phyloP scores from a whole-genome alignment of 2,113 vertebrate species.

The Hirundichthys speculiger region DNA sequence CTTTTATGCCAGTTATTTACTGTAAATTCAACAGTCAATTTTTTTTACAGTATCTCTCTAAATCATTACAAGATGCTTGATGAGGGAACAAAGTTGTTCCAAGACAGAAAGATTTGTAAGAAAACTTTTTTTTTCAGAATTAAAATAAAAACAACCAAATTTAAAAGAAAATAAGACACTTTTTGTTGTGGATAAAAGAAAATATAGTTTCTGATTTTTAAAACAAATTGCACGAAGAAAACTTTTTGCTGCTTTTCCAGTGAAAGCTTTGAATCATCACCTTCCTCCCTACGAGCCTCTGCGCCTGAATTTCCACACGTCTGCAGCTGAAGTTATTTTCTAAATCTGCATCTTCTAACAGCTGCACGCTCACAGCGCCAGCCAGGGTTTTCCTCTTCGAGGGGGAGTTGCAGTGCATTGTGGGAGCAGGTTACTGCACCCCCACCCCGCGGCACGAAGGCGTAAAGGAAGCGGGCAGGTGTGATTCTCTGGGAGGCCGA shows the following conservation, averaged over 20 bases:
- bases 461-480: conserved; percentile 68
- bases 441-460: conserved; percentile 48
- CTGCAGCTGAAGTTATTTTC: conserved; percentile 51
- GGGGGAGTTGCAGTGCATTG: conserved; percentile 60
- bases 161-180: too few species aligned
- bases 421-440: conserved; percentile 58
- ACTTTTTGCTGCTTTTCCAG: background rate
- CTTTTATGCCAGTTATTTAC: too few species aligned
- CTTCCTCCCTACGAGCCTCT: background rate
- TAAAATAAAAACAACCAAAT: too few species aligned
- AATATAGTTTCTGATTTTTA: too few species aligned
- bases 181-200: too few species aligned
- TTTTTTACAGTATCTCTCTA: too few species aligned
- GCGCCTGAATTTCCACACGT: conserved; percentile 24
- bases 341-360: conserved; percentile 20
- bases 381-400: background rate
- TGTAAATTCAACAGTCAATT: too few species aligned
- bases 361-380: too few species aligned
- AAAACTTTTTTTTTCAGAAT: too few species aligned
- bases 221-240: background rate
- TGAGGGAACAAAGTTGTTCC: too few species aligned
- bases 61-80: too few species aligned
- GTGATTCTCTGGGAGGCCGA: conserved; percentile 59
- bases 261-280: conserved; percentile 3
- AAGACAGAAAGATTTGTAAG: too few species aligned